These are phyloP conservation scores for Myxocyprinus asiaticus DNA, from an alignment of 2,113 vertebrate genomes.

Conservation along the genomic window DNA sequence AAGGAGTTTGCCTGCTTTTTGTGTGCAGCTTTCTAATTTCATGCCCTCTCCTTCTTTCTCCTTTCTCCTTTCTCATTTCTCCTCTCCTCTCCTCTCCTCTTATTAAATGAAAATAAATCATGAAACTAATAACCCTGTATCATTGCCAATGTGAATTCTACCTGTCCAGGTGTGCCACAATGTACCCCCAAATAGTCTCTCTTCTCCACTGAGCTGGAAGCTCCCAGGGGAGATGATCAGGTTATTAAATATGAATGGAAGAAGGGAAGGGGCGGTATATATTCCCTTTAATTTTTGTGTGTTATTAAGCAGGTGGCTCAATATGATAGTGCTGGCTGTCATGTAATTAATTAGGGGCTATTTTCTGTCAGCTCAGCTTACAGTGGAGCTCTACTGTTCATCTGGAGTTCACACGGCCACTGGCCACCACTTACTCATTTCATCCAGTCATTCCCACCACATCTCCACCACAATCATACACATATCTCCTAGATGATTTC, in stretches of 20 bases:
- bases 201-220: constrained; percentile 44
- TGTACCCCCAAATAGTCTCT: constrained; percentile 12
- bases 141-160: not conserved
- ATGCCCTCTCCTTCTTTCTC: not conserved
- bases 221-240: constrained; percentile 73
- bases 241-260: constrained; percentile 78
- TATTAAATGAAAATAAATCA: not conserved
- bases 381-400: constrained; percentile 76
- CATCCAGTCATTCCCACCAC: constrained; percentile 25
- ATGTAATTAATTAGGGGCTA: constrained; percentile 79
- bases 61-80: not conserved
- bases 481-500: too few species aligned
- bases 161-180: not conserved
- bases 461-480: not conserved
- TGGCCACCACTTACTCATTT: constrained; percentile 45
- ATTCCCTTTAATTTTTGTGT: constrained; percentile 79
- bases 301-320: constrained; percentile 68
- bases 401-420: constrained; percentile 75
- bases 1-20: constrained; percentile 59
- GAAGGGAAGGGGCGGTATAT: constrained; percentile 72
- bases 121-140: not conserved
- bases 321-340: constrained; percentile 81
- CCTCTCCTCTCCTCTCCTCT: not conserved
- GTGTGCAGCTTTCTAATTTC: too few species aligned
- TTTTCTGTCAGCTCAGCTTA: constrained; percentile 81